Base-by-base conservation (phyloP, 2,888 invertebrate genomes). In the Epirrita christyi region DNA sequence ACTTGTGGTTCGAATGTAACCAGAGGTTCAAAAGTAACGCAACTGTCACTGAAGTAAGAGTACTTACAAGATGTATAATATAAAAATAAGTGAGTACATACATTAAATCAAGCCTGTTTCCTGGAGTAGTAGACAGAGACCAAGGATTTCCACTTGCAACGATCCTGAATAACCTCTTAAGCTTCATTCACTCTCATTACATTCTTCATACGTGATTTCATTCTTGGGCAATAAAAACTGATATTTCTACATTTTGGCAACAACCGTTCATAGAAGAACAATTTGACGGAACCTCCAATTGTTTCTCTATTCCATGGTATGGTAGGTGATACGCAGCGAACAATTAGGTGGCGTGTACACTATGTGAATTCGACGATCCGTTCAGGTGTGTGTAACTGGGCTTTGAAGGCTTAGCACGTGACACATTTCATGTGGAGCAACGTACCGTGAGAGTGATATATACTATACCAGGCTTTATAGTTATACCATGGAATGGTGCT, bases 331-430 rank as follows among this genome's bases (percentile, higher is more conserved):
- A 55, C 55, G 55, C 41, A 37, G 45, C 40, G 32, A 55, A 43
- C 56, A 57, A 59, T 57, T 57, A 55, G 49, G 58, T 42, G 41
- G 51, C 48, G 44, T 48, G 41, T 55, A 51, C 50, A 54, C 54
- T 40, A 46, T 52, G 46, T 5, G 55, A 58, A 58, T 59, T 63
- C 42, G 49, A 52, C 47, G 61, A 63, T 42, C 57, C 59, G 46
- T 58, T 60, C 61, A 57, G 53, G 61, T 61, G 63, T 55, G 61
- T 54, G 58, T 58, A 60, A 60, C 58, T 55, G 55, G 63, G 59
- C 59, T 66, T 63, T 61, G 57, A 49, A 51, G 59, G 57, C 51
- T 59, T 50, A 62, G 50, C 47, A n/a, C 36, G 47, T 57, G 60
- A 57, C 61, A 55, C 52, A 60, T 63, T 61, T 57, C 61, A 61